Evolutionary conservation across 2,888 invertebrate species (phyloP).

Genomic region (Pseudoips prasinana): DNA sequence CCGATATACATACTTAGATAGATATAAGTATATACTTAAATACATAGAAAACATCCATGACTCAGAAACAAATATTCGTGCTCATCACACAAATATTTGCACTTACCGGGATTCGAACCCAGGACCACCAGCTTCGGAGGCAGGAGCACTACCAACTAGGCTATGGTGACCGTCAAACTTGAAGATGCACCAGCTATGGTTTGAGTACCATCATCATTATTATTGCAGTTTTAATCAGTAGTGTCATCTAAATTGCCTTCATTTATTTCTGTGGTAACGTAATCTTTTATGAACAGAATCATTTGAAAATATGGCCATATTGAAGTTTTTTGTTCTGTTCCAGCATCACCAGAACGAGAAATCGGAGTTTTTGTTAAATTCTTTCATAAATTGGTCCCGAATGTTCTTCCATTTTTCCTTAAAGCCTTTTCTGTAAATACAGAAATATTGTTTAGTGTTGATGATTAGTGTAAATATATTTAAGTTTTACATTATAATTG

Average conservation of each 20-base stretch:
- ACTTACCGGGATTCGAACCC: too few relatives aligned
- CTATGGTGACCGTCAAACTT: too few relatives aligned
- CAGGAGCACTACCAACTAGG: too few relatives aligned
- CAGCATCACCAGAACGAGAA: constrained; percentile 26
- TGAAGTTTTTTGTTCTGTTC: constrained; percentile 21
- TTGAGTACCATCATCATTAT: constrained; percentile 13
- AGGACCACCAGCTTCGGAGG: too few relatives aligned
- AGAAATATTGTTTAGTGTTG: constrained; percentile 17
- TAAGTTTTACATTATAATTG: constrained; percentile 6
- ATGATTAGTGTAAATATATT: constrained; percentile 6
- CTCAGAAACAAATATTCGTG: too few relatives aligned
- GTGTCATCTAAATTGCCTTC: constrained; percentile 26
- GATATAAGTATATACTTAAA: too few relatives aligned
- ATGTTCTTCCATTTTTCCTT: constrained; percentile 31
- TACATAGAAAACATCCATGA: too few relatives aligned
- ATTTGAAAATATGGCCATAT: constrained; percentile 28
- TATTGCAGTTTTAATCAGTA: constrained; percentile 22
- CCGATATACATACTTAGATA: too few relatives aligned
- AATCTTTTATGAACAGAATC: constrained; percentile 27
- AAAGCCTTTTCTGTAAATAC: constrained; percentile 23
- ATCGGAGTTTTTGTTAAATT: constrained; percentile 11
- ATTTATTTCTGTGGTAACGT: constrained; percentile 19
- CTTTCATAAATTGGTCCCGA: constrained; percentile 28
- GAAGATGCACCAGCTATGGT: constrained; percentile 26
- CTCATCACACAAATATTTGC: too few relatives aligned